phyloP scores from a whole-genome alignment of 2,113 vertebrate genomes.

The Regulus satrapa region DNA sequence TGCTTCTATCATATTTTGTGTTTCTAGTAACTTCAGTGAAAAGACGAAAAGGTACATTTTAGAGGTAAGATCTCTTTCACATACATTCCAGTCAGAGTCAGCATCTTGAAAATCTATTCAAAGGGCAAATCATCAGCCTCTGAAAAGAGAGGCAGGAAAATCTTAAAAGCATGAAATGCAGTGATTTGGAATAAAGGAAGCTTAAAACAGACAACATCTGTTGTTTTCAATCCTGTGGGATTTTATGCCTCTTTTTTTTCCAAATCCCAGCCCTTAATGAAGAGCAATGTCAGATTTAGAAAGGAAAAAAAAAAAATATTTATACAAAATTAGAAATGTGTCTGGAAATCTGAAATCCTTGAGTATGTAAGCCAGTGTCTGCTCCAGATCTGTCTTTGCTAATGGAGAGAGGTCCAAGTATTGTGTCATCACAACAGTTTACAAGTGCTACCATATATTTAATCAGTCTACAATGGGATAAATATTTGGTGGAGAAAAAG shows the following conservation, averaged over 20 bases:
- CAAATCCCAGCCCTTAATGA: slow-evolving; percentile 39
- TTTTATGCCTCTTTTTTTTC: slow-evolving; percentile 8
- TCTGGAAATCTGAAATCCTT: slow-evolving; percentile 25
- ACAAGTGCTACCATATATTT: neutral
- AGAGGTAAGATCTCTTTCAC: neutral
- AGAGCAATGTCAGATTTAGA: slow-evolving; percentile 20
- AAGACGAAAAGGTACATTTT: neutral
- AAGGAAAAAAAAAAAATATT: neutral
- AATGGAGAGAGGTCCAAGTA: neutral
- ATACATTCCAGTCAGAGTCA: neutral
- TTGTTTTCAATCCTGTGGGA: slow-evolving; percentile 53
- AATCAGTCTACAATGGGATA: neutral
- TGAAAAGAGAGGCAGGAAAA: slow-evolving; percentile 12
- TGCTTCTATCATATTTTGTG: neutral
- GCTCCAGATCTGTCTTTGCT: neutral
- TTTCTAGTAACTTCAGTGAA: neutral
- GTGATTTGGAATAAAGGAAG: slow-evolving; percentile 45
- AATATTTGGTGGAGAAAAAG: neutral
- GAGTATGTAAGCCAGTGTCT: neutral
- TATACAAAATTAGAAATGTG: slow-evolving; percentile 13
- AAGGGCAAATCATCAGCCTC: neutral
- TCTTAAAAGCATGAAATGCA: slow-evolving; percentile 37
- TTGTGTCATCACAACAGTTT: neutral
- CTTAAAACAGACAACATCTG: slow-evolving; percentile 65
- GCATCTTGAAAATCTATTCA: slow-evolving; percentile 20